Evolutionary conservation across 2,888 invertebrate genomes (phyloP).

Genomic region (Xanthorhoe spadicearia): DNA sequence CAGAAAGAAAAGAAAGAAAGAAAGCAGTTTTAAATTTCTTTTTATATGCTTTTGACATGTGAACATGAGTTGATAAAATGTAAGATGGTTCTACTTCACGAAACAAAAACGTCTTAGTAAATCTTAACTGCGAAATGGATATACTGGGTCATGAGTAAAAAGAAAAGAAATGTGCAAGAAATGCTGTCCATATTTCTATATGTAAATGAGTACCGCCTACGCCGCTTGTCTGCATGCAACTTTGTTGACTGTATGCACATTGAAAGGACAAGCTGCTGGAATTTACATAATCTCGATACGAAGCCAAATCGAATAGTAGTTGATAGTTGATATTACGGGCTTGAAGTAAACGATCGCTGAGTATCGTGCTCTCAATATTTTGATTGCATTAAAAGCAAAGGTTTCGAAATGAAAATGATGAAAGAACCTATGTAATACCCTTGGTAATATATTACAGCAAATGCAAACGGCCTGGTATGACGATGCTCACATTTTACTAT

Average conservation of each 20-base stretch:
- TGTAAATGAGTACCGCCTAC: slow-evolving; percentile 14
- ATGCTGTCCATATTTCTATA: slow-evolving; percentile 10
- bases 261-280: slow-evolving; percentile 12
- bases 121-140: background rate
- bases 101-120: background rate
- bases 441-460: no score
- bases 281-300: slow-evolving; percentile 25
- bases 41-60: no score
- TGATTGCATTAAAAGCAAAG: no score
- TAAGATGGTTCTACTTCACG: background rate
- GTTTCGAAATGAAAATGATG: no score
- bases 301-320: slow-evolving; percentile 13
- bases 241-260: slow-evolving; percentile 26
- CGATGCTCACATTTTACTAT: no score
- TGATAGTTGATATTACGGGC: background rate
- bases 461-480: no score
- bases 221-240: slow-evolving; percentile 14
- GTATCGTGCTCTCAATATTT: no score
- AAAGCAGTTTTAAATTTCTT: no score
- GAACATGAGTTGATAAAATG: no score
- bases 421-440: no score
- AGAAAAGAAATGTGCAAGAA: background rate
- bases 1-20: no score
- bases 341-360: background rate
- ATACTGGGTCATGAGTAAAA: background rate